phyloP scores from a whole-genome alignment of 1,140 invertebrate genomes.

The Parasteatoda tepidariorum region DNA sequence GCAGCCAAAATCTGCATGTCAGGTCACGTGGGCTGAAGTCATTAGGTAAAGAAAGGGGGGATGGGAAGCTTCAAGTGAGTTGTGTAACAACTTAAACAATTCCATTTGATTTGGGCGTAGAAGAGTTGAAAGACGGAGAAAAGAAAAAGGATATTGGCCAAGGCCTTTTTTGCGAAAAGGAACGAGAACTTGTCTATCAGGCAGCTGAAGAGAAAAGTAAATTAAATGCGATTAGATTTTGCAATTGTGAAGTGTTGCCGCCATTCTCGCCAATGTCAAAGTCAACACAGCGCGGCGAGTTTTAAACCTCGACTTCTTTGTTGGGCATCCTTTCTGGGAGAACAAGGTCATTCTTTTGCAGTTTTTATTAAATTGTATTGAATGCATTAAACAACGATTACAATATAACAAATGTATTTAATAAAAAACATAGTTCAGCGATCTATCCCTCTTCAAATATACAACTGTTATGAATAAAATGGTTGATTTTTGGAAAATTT shows the following conservation, averaged over 20 bases:
- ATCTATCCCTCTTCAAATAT: too few relatives aligned
- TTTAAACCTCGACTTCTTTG: background rate
- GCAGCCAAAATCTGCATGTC: background rate
- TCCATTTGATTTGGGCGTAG: constrained; percentile 34
- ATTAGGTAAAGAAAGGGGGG: background rate
- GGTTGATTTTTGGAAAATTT: too few relatives aligned
- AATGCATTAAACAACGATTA: too few relatives aligned
- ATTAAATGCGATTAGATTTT: constrained; percentile 8
- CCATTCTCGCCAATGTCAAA: constrained; percentile 40
- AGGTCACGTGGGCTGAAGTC: constrained; percentile 13
- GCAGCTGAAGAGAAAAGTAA: background rate
- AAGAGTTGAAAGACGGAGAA: background rate
- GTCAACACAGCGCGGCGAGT: constrained; percentile 8
- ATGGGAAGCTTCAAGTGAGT: constrained; percentile 19
- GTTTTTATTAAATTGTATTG: too few relatives aligned
- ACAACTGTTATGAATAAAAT: too few relatives aligned
- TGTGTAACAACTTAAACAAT: constrained; percentile 34
- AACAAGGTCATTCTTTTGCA: too few relatives aligned
- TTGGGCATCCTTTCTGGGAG: background rate
- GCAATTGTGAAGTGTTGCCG: constrained; percentile 2
- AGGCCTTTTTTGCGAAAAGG: constrained; percentile 56
- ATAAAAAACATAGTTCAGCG: too few relatives aligned
- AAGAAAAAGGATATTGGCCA: constrained; percentile 43
- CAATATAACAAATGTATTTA: too few relatives aligned
- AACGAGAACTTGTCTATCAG: background rate